These are phyloP conservation scores for Cheirogaleus medius DNA, from an alignment of 2,113 vertebrate genomes.

Conservation along the genomic window DNA sequence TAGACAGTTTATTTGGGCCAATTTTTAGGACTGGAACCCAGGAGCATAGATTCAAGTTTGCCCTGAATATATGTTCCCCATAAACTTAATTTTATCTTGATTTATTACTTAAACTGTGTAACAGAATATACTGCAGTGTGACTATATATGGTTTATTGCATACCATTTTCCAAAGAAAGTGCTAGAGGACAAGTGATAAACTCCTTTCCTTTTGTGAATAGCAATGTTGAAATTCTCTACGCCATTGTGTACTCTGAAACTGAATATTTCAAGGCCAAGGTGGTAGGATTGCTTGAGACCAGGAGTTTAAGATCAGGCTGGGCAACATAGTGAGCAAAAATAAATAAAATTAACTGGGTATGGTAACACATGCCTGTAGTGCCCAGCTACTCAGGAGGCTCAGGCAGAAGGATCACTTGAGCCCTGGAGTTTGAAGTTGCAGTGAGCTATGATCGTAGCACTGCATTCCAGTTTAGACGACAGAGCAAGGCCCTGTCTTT, in stretches of 20 bases:
- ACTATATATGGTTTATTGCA: background rate
- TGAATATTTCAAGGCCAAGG: background rate
- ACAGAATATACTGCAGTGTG: background rate
- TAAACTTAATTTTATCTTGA: slow-evolving; percentile 8
- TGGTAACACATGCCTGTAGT: no score
- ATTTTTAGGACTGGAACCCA: background rate
- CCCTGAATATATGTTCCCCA: background rate
- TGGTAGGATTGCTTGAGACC: no score
- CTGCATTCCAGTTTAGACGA: no score
- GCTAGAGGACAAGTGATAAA: background rate
- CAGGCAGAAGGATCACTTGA: no score
- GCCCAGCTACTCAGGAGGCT: no score
- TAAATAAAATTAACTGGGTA: no score
- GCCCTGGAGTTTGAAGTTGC: no score
- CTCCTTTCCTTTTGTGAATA: background rate
- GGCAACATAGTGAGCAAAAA: no score
- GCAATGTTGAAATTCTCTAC: background rate
- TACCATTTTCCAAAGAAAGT: background rate
- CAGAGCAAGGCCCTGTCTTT: background rate
- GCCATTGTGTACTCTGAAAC: background rate
- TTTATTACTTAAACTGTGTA: background rate
- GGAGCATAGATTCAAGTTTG: background rate
- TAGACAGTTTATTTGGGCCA: background rate
- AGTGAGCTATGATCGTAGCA: no score
- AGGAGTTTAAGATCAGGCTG: no score